Base-by-base conservation (phyloP, 1,140 invertebrate genomes). In the Ips typographus region DNA sequence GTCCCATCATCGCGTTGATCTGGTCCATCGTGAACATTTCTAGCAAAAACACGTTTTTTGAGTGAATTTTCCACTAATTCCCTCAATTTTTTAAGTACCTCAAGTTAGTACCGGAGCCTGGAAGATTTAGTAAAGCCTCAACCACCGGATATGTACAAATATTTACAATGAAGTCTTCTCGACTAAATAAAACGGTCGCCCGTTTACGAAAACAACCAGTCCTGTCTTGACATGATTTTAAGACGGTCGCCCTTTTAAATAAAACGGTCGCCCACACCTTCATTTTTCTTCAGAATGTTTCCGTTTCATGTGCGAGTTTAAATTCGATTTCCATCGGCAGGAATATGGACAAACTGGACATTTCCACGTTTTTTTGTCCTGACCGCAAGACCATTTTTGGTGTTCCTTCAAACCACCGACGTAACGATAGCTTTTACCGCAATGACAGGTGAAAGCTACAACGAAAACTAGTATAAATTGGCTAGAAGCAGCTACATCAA, bases 301-400 rank as follows among this genome's bases (percentile, higher is more conserved):
- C 39, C 55, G 56, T 22, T 84, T 79, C 39, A 83, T 80, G 65
- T 90, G 88, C 56, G 86, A 82, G 62, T 83, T 85, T 6, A 88
- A 78, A 40, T 86, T 87, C 42, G 85, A 87, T 49, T 81, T 81
- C 40, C 84, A 83, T 72, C 83, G 85, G 79, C 90, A 90, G n/a
- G 84, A 83, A 74, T 88, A 86, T 37, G 85, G 84, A 74, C 89
- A 91, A 39, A 61, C 1, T 2, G 51, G 61, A 52, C 70, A 71
- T 4, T 42, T n/a, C 39, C 44, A 71, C 39, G 22, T 7, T 44
- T 60, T 71, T n/a, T 4, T 61, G 2, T 7, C 40, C 7, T n/a
- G 5, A 8, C 61, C 61, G 3, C 61, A 64, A 38, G 47, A 64
- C 47, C 40, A 64, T n/a, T 40, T 64, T 53, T 52, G 47, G 39